These are phyloP conservation scores for Frieseomelitta varia DNA, from an alignment of 1,140 invertebrate species.

Conservation along the genomic window DNA sequence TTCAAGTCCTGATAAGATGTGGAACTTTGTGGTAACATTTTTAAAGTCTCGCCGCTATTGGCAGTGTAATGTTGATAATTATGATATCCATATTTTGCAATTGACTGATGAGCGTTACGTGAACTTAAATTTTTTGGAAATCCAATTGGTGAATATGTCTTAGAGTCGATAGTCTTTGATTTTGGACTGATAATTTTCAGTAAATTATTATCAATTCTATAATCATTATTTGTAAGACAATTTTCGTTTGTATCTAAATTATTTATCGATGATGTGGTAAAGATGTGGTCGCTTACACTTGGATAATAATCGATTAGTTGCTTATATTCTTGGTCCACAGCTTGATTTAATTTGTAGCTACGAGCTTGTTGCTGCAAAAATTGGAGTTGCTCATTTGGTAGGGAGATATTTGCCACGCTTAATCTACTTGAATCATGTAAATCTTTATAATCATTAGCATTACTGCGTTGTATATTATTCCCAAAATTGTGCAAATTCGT, in stretches of 20 bases:
- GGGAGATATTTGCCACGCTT: constrained; percentile 62
- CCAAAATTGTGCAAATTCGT: constrained; percentile 72
- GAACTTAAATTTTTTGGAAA: constrained; percentile 73
- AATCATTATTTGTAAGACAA: constrained; percentile 67
- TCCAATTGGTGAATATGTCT: constrained; percentile 75
- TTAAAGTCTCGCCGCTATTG: constrained; percentile 72
- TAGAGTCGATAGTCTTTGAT: constrained; percentile 61
- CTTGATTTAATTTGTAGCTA: constrained; percentile 68
- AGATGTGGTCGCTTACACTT: constrained; percentile 64
- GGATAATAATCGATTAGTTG: constrained; percentile 71
- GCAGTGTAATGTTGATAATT: constrained; percentile 75
- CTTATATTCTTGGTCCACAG: constrained; percentile 75
- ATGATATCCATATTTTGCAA: constrained; percentile 75
- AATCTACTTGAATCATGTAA: constrained; percentile 67
- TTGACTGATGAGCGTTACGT: constrained; percentile 64
- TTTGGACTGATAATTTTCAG: constrained; percentile 75
- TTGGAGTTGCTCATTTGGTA: constrained; percentile 70
- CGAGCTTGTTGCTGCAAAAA: constrained; percentile 71
- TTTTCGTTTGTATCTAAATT: constrained; percentile 66
- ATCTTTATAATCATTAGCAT: constrained; percentile 73
- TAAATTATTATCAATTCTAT: constrained; percentile 72
- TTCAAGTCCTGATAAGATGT: constrained; percentile 71
- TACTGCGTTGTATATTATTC: constrained; percentile 70
- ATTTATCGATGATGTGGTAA: constrained; percentile 52
- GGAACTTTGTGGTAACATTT: constrained; percentile 67